Evolutionary conservation across 2,888 invertebrate genomes (phyloP).

Genomic region (Dilophus febrilis): DNA sequence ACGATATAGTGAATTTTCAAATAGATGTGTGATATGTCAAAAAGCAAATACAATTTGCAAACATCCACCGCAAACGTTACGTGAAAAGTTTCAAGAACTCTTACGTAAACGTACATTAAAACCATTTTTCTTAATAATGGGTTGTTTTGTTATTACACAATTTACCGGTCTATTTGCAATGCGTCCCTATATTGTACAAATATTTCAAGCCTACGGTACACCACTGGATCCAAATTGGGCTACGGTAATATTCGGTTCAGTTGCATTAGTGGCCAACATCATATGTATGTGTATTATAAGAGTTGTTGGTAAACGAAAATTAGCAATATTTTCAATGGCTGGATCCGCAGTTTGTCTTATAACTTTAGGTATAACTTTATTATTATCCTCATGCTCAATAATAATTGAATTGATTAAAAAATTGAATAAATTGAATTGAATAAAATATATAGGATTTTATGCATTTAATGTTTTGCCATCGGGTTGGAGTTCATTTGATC

Average conservation of each 20-base stretch:
- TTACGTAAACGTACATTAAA: conserved; percentile 35
- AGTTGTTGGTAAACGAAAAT: conserved; percentile 32
- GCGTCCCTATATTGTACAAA: conserved; percentile 38
- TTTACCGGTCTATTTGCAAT: conserved; percentile 34
- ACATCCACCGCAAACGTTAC: conserved; percentile 21
- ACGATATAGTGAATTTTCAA: conserved; percentile 12
- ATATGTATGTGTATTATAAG: conserved; percentile 30
- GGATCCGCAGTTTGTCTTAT: conserved; percentile 29
- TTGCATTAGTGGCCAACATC: conserved; percentile 31
- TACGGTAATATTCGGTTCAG: conserved; percentile 31
- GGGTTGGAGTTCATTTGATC: conserved; percentile 32
- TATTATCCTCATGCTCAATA: not conserved
- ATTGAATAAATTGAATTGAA: not conserved
- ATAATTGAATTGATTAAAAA: not conserved
- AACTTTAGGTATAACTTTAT: conserved; percentile 23
- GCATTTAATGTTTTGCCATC: conserved; percentile 24
- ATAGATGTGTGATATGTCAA: conserved; percentile 11
- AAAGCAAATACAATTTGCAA: conserved; percentile 12
- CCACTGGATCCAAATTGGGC: conserved; percentile 28
- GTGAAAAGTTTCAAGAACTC: conserved; percentile 21
- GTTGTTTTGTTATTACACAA: conserved; percentile 36
- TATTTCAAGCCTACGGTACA: conserved; percentile 28
- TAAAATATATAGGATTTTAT: conserved; percentile 18
- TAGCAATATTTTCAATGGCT: conserved; percentile 31
- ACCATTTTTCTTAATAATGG: conserved; percentile 34